Percentiles rank a stretch among this genome's conserved stretches.
Conservation (phyloP, 2,797 vertebrate genomes). For the Danio choprae region DNA sequence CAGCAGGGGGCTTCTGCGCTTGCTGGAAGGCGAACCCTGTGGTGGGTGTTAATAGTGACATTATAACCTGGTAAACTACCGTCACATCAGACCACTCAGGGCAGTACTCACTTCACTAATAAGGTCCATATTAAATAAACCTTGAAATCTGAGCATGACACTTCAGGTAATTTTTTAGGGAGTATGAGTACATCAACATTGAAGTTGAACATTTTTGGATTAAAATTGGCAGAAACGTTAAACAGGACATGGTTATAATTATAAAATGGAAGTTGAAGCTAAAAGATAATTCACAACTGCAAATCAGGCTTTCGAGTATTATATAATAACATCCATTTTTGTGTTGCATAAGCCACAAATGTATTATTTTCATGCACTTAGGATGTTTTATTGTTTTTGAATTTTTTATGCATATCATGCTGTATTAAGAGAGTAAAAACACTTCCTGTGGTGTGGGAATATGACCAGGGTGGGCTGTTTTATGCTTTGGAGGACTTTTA, state of each 20-base stretch:
- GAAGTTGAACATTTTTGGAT: too few species aligned
- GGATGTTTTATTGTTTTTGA: neutral
- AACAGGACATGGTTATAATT: neutral
- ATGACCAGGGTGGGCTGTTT: neutral
- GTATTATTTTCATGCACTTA: neutral
- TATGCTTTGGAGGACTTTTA: neutral
- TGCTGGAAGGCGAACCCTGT: constrained; percentile 99
- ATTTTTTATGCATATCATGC: neutral
- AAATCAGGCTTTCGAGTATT: constrained; percentile 61
- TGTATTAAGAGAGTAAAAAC: neutral
- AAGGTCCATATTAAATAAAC: constrained; percentile 3
- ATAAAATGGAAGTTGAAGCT: neutral
- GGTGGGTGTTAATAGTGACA: constrained; percentile 84
- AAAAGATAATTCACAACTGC: neutral
- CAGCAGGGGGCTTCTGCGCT: constrained; percentile 97
- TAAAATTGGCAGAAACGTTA: too few species aligned
- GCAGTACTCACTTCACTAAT: constrained; percentile 30
- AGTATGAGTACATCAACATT: too few species aligned
- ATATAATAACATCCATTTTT: constrained; percentile 51
- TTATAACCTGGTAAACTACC: constrained; percentile 66
- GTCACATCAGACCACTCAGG: constrained; percentile 33
- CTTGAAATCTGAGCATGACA: neutral
- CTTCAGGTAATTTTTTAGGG: neutral
- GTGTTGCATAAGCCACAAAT: constrained; percentile 6
- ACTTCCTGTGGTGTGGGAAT: neutral